Conservation (phyloP, 1,140 invertebrate species). For the Sarcophaga bullata region DNA sequence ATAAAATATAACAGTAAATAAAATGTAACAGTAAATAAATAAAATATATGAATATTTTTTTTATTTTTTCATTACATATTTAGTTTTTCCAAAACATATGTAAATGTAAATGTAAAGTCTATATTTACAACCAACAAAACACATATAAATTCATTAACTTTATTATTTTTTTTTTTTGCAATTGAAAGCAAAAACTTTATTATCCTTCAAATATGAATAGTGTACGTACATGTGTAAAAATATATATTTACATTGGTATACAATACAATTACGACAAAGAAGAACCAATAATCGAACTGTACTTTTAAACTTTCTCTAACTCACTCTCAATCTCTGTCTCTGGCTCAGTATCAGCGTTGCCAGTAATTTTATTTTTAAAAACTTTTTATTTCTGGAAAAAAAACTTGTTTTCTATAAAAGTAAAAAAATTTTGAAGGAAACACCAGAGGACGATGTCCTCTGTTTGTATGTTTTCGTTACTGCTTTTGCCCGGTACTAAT, state of each 20-base stretch:
- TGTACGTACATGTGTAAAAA: conserved; percentile 20
- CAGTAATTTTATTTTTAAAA: too few relatives aligned
- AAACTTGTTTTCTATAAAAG: too few relatives aligned
- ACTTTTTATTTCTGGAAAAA: too few relatives aligned
- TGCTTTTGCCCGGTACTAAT: too few relatives aligned
- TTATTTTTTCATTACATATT: neutral
- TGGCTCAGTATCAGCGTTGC: neutral
- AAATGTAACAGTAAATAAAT: too few relatives aligned
- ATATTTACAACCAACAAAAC: neutral
- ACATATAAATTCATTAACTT: neutral
- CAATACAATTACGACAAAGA: too few relatives aligned
- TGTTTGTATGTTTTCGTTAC: too few relatives aligned
- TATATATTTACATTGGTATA: too few relatives aligned
- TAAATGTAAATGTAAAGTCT: neutral
- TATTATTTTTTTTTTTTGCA: neutral
- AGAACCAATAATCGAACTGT: too few relatives aligned
- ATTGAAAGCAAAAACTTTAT: neutral
- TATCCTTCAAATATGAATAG: conserved; percentile 24
- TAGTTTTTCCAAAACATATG: neutral
- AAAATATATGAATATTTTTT: too few relatives aligned
- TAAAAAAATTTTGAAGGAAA: too few relatives aligned
- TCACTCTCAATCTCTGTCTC: neutral
- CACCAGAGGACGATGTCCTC: too few relatives aligned
- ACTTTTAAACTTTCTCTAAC: neutral
- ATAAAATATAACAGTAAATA: neutral